A percentile compares a stretch with the other conserved stretches of the same genome.
Conservation (phyloP, 2,888 invertebrate species). For the Tolmerus cingulatus region DNA sequence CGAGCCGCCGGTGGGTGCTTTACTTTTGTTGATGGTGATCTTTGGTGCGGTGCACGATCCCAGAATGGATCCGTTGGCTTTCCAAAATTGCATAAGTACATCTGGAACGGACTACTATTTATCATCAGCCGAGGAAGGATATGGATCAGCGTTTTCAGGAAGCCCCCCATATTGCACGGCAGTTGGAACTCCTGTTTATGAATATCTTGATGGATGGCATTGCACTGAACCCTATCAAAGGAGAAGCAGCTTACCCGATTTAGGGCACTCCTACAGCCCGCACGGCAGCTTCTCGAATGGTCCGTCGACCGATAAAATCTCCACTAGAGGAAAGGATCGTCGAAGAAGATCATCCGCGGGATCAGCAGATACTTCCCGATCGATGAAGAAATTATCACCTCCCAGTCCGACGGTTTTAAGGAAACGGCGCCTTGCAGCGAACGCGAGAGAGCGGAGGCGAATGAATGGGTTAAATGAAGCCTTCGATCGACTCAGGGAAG, state of each 20-base stretch:
- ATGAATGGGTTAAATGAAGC: slow-evolving; percentile 82
- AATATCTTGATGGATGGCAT: not conserved
- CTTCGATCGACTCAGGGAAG: slow-evolving; percentile 75
- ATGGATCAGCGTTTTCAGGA: not conserved
- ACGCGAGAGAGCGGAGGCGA: slow-evolving; percentile 75
- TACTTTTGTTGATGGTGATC: not conserved
- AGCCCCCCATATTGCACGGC: not conserved
- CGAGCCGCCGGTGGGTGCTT: not conserved
- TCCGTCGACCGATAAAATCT: not conserved
- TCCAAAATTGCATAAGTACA: not conserved
- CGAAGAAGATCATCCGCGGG: not conserved
- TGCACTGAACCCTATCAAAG: not conserved
- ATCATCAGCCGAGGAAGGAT: not conserved
- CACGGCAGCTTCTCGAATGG: not conserved
- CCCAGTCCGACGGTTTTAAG: slow-evolving; percentile 52
- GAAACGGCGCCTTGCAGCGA: slow-evolving; percentile 74
- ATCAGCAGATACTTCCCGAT: not conserved
- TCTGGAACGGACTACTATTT: not conserved
- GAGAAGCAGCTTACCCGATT: not conserved
- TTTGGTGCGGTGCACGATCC: not conserved
- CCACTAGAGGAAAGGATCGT: not conserved
- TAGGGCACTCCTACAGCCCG: not conserved
- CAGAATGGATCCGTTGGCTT: not conserved
- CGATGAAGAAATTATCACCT: not conserved
- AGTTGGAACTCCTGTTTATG: not conserved